Evolutionary conservation across 2,888 invertebrate species (phyloP).

Genomic region (Agrochola litura): DNA sequence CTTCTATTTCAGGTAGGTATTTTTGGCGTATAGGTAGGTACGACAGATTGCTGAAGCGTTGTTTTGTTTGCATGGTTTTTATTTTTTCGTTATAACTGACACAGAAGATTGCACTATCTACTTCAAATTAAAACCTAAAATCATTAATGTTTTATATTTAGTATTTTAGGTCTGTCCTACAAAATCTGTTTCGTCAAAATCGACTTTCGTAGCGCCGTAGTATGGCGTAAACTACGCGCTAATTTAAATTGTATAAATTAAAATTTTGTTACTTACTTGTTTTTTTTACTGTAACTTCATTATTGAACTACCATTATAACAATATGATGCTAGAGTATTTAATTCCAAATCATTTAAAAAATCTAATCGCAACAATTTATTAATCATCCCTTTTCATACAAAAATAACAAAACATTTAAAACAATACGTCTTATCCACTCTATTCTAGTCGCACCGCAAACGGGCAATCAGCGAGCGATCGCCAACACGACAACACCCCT

Average conservation of each 20-base stretch:
- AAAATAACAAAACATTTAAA: constrained; percentile 23
- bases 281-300: neutral
- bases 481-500: constrained; percentile 89
- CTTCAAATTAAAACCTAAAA: neutral
- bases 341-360: no score
- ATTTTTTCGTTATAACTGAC: no score
- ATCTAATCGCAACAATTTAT: neutral
- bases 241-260: neutral
- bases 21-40: no score
- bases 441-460: constrained; percentile 84
- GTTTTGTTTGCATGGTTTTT: no score
- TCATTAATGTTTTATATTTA: neutral
- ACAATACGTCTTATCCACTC: constrained; percentile 73
- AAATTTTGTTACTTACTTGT: neutral
- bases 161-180: neutral
- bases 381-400: neutral
- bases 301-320: neutral
- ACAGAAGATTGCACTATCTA: neutral
- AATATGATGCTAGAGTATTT: neutral
- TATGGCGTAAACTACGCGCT: neutral
- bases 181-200: neutral
- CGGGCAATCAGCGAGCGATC: constrained; percentile 90
- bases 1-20: no score
- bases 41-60: no score
- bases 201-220: neutral